Evolutionary conservation across 2,888 invertebrate genomes (phyloP).

Genomic region (Sepiola atlantica): DNA sequence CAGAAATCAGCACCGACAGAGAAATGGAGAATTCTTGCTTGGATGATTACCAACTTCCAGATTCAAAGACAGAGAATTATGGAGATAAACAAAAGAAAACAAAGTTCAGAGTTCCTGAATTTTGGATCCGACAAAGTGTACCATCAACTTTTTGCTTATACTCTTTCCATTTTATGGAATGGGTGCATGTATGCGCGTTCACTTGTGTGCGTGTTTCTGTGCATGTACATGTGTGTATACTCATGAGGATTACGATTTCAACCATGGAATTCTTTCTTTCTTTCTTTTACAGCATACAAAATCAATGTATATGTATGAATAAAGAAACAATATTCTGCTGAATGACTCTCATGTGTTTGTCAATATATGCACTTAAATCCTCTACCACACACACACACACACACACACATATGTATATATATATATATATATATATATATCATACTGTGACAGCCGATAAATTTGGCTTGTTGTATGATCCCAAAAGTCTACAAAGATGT

Average conservation of each 20-base stretch:
- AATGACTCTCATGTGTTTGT: neutral
- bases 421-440: too few species aligned
- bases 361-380: neutral
- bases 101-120: neutral
- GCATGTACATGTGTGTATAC: too few species aligned
- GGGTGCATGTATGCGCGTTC: neutral
- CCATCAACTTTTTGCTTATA: neutral
- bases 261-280: neutral
- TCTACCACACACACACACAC: neutral
- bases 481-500: too few species aligned
- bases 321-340: slow-evolving; percentile 32
- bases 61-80: neutral
- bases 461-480: too few species aligned
- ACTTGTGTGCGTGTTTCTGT: neutral
- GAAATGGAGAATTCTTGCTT: neutral
- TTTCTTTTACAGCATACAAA: neutral
- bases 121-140: neutral
- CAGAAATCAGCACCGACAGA: neutral
- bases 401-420: neutral
- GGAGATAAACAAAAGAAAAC: neutral
- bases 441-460: too few species aligned
- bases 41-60: neutral
- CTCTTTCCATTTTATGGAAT: neutral
- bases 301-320: neutral
- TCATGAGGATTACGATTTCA: neutral